Base-by-base conservation (phyloP, 1,140 invertebrate genomes). In the Cherax destructor region DNA sequence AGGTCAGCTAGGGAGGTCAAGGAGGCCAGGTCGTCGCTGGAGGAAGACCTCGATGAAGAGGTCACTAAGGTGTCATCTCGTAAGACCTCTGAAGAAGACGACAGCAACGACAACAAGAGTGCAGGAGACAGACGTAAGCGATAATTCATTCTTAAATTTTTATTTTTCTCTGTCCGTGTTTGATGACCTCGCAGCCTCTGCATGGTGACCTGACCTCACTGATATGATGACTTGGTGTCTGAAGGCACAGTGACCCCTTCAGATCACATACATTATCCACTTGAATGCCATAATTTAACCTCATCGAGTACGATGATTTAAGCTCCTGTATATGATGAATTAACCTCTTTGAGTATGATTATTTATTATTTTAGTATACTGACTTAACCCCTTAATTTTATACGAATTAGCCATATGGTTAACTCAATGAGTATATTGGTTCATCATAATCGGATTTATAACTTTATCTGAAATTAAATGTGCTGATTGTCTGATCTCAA, bases 11-110 rank as follows among this genome's bases (percentile, higher is more conserved):
- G 50, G 50, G 79, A 89, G 87, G 69, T 83, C 81, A 84, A 84
- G 83, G 76, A 91, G 83, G 76, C 11, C 18, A 65, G 56, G 52
- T 24, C 56, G 83, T 76, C 47, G 56, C 74, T 79, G 77, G 89
- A 91, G 83, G 89, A 91, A 50, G 81, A 91, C 72, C 21, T 69
- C 52, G 88, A 91, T 11, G 88, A 49, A 24, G 83, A 69, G 76
- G 65, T 80, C 4, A 81, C 52, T 61, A 81, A 24, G 65, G 59
- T 47, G 4, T 65, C 56, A 18, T 65, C 61, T 72, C 47, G 84
- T 76, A 86, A 86, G 85, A 86, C 74, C 24, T 50, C 72, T 11
- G 80, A 83, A 52, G 59, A 83, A 3, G 80, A 61, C 4, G 80
- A 59, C 49, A 61, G 61, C 21, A 18, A 61, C 50, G 52, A 83